Base-by-base conservation (phyloP, 2,797 vertebrate genomes). In the Chelon auratus region DNA sequence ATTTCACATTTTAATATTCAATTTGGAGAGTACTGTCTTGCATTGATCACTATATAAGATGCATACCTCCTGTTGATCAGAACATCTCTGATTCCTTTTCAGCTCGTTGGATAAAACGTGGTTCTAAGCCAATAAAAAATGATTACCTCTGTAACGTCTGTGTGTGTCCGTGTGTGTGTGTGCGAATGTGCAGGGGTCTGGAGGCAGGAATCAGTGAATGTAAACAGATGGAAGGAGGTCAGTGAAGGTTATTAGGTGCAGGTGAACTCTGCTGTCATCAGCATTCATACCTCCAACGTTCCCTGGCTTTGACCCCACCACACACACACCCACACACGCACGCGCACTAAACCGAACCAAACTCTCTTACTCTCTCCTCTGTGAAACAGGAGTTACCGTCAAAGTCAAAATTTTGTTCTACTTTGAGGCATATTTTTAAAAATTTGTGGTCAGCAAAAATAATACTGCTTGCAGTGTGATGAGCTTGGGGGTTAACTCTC, bases 171-270 rank as follows among this genome's bases (percentile, higher is more conserved):
- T 45, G 20, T 45, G 63, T 36, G 43, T 58, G 43, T 9, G 61
- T 39, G 50, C 36, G 56, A 40, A 50, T 36, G 24, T 24, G 30
- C 5, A 13, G 30, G 30, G 47, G 11, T 63, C n/a, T 39, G 12
- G 39, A 74, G 72, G 66, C 55, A 26, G 48, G 70, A 86, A 81
- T 86, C 89, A 81, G 71, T 85, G 88, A 87, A 64, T 59, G 72
- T 81, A 87, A 89, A 88, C 90, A 91, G 78, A 87, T 88, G 86
- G 77, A 68, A 69, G 52, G 72, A 83, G 86, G 84, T 85, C 83
- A 81, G 43, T 52, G 68, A 51, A 69, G 89, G 80, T 77, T 78
- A 63, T 10, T 36, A 58, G 62, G 77, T 85, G 75, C 74, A 87
- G 85, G 73, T 88, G 72, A 87, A 82, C 79, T 76, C 57, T 61